Conservation (phyloP, 2,113 vertebrate genomes). For the Chrysochloris asiatica region DNA sequence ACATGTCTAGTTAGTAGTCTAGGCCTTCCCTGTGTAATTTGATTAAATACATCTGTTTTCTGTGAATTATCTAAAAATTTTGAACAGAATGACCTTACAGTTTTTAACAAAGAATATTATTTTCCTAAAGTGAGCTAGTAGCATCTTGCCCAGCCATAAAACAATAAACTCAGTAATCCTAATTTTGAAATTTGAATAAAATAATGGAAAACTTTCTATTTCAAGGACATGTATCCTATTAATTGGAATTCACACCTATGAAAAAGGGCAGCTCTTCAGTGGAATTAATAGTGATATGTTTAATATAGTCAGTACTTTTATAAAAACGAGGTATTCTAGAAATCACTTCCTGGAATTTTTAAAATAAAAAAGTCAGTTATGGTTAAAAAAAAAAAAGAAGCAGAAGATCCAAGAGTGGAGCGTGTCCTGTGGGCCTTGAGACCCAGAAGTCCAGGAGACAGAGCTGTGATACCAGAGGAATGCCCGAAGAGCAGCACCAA, state of each 20-base stretch:
- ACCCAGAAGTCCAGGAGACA: no score
- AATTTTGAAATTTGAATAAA: slow-evolving; percentile 74
- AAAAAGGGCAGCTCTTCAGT: slow-evolving; percentile 83
- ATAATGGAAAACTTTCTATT: slow-evolving; percentile 69
- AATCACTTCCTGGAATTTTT: slow-evolving; percentile 82
- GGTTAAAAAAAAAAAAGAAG: no score
- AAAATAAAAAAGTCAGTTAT: slow-evolving; percentile 81
- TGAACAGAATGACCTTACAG: slow-evolving; percentile 72
- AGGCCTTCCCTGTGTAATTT: slow-evolving; percentile 68
- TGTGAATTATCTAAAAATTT: slow-evolving; percentile 71
- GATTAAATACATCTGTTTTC: slow-evolving; percentile 72
- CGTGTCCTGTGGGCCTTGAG: no score
- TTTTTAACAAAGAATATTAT: slow-evolving; percentile 74
- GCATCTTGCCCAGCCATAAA: slow-evolving; percentile 68
- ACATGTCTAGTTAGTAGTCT: slow-evolving; percentile 61
- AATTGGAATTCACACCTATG: slow-evolving; percentile 68
- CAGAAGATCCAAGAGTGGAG: no score
- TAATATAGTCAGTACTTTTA: slow-evolving; percentile 85
- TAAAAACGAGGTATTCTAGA: slow-evolving; percentile 74
- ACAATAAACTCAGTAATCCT: slow-evolving; percentile 71
- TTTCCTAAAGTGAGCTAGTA: slow-evolving; percentile 67
- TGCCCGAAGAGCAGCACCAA: no score
- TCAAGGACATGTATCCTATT: slow-evolving; percentile 68
- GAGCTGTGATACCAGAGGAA: no score
- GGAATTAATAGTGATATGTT: slow-evolving; percentile 79